Percentiles rank a stretch among this genome's conserved stretches.
Evolutionary conservation across 2,797 vertebrate species (phyloP).

Genomic region (Sphenopsis melanotis): DNA sequence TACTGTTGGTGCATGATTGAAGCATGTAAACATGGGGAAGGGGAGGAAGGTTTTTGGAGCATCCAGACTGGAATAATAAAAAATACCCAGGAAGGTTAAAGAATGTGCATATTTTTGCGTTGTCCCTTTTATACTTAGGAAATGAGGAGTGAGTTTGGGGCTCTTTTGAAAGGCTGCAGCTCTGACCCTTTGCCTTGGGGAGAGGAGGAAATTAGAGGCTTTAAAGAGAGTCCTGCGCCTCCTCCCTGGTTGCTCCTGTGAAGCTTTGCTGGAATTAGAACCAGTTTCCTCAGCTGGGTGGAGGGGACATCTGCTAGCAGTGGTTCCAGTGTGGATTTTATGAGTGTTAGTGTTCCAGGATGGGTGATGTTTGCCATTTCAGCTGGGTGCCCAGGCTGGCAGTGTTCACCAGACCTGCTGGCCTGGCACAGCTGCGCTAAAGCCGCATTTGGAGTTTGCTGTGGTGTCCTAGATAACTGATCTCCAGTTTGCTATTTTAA

Average conservation of each 20-base stretch:
- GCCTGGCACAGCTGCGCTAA: neutral
- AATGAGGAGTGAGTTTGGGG: neutral
- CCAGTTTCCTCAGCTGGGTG: neutral
- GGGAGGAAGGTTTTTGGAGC: neutral
- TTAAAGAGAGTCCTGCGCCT: neutral
- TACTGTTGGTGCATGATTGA: neutral
- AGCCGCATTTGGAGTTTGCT: neutral
- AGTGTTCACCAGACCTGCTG: neutral
- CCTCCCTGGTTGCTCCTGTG: neutral
- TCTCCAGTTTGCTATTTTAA: neutral
- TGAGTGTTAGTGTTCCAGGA: accelerated
- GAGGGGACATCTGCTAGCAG: neutral
- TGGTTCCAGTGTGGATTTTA: neutral
- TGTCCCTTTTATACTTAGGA: neutral
- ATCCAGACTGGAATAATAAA: neutral
- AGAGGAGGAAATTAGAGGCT: constrained; percentile 46
- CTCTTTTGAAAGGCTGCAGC: neutral
- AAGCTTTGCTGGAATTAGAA: neutral
- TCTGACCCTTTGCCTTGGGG: constrained; percentile 30
- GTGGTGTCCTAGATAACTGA: neutral
- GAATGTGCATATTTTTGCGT: neutral
- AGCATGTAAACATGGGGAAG: neutral
- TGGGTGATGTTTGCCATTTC: neutral
- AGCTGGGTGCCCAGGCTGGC: neutral
- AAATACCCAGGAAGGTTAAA: neutral